Percentiles rank a stretch among this genome's conserved stretches.
Evolutionary conservation across 2,797 vertebrate genomes (phyloP).

Genomic region (Gymnothorax javanicus): DNA sequence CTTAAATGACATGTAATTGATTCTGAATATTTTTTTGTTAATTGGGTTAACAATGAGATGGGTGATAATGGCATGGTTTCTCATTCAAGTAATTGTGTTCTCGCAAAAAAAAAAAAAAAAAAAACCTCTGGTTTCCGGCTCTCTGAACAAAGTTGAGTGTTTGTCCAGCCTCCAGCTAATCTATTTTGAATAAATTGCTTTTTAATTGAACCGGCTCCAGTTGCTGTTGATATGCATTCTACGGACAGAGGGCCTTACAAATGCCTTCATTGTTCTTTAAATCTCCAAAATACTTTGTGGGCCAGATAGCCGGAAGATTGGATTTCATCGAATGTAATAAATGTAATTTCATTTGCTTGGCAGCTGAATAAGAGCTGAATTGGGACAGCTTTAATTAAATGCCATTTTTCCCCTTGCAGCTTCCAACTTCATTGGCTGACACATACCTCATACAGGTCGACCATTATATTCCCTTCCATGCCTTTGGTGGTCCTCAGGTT

Average conservation of each 20-base stretch:
- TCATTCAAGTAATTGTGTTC: not conserved
- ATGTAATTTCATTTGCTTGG: conserved; percentile 1
- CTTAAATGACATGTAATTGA: not conserved
- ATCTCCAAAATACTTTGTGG: not conserved
- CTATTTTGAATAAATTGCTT: conserved; percentile 11
- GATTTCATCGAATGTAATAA: not conserved
- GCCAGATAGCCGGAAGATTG: not conserved
- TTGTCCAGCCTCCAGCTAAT: not conserved
- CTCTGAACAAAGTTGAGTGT: not conserved
- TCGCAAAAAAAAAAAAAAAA: not conserved
- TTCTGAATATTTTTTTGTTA: not conserved
- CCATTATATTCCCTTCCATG: conserved; percentile 91
- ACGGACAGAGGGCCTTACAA: not conserved
- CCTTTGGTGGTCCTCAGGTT: conserved; percentile 92
- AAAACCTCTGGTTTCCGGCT: not conserved
- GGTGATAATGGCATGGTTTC: not conserved
- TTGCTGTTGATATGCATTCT: not conserved
- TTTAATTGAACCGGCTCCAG: not conserved
- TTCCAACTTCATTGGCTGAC: not conserved
- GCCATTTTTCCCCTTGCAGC: not conserved
- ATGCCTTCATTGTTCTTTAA: not conserved
- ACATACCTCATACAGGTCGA: conserved; percentile 96
- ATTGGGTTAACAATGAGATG: not conserved
- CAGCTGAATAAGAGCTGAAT: conserved; percentile 4
- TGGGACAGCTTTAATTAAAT: not conserved